These are phyloP conservation scores for Nematolebias whitei DNA, from an alignment of 2,113 vertebrate species.

Conservation along the genomic window DNA sequence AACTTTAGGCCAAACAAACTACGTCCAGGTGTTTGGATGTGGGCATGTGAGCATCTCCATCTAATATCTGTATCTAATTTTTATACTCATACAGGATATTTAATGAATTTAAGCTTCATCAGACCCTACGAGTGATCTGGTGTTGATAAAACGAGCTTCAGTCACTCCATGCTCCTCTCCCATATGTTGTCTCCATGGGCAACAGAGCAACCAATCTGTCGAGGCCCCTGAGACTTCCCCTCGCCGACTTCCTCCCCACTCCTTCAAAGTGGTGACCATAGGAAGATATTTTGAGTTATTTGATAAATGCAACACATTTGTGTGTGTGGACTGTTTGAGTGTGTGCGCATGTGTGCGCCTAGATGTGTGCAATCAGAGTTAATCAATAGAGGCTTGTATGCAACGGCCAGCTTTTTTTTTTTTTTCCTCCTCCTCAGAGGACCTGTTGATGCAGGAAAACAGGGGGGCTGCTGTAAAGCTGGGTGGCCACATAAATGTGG, in stretches of 20 bases:
- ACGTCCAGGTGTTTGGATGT: slow-evolving; percentile 13
- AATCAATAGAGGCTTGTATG: slow-evolving; percentile 75
- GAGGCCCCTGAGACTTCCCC: slow-evolving; percentile 43
- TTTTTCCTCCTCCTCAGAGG: slow-evolving; percentile 53
- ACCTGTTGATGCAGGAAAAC: slow-evolving; percentile 75
- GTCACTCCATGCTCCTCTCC: slow-evolving; percentile 24
- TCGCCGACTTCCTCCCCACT: slow-evolving; percentile 37
- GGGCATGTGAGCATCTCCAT: neutral
- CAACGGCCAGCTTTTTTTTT: slow-evolving; percentile 34
- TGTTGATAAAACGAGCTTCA: slow-evolving; percentile 25
- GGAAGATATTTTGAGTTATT: slow-evolving; percentile 7
- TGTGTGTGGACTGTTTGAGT: slow-evolving; percentile 15
- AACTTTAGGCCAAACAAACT: slow-evolving; percentile 39
- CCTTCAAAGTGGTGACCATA: slow-evolving; percentile 1
- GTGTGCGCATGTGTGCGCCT: slow-evolving; percentile 25
- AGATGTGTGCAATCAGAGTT: slow-evolving; percentile 55
- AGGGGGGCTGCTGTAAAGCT: slow-evolving; percentile 73
- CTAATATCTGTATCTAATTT: neutral
- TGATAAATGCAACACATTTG: slow-evolving; percentile 16
- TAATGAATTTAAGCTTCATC: neutral
- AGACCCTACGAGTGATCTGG: slow-evolving; percentile 4
- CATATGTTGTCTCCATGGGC: slow-evolving; percentile 65
- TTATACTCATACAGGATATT: neutral
- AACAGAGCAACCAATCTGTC: slow-evolving; percentile 57
- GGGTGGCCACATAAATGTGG: slow-evolving; percentile 69